Conservation (phyloP, 2,888 invertebrate species). For the Alviniconcha strummeri region DNA sequence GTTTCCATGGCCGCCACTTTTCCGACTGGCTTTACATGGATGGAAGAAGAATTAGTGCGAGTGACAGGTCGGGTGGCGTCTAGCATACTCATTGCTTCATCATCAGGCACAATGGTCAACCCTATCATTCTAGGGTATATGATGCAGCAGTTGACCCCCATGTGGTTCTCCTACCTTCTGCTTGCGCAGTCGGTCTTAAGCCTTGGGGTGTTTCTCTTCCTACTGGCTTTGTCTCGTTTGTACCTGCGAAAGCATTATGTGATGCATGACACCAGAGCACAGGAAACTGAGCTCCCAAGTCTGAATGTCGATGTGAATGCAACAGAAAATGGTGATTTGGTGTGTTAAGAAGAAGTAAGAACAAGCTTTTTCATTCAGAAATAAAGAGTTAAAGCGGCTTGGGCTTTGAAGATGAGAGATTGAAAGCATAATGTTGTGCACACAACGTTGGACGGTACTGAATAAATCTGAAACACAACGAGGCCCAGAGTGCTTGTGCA, state of each 20-base stretch:
- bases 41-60: constrained; percentile 68
- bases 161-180: constrained; percentile 67
- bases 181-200: constrained; percentile 52
- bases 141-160: constrained; percentile 63
- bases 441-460: neutral
- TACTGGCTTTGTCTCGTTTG: constrained; percentile 27
- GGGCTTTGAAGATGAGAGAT: neutral
- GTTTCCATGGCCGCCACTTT: constrained; percentile 72
- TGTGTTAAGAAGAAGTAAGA: too few relatives aligned
- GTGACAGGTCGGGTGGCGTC: constrained; percentile 71
- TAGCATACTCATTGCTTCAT: constrained; percentile 67
- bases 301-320: neutral
- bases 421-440: neutral
- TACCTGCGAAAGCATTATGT: constrained; percentile 23
- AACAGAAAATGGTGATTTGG: neutral
- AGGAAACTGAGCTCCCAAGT: neutral
- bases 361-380: neutral
- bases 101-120: constrained; percentile 70
- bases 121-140: constrained; percentile 67
- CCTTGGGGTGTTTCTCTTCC: constrained; percentile 50
- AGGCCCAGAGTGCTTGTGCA: too few relatives aligned
- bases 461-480: neutral
- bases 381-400: neutral
- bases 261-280: neutral
- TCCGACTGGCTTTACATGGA: constrained; percentile 72